These are phyloP conservation scores for Corythornis vintsioides DNA, from an alignment of 2,113 vertebrate genomes.

Conservation along the genomic window DNA sequence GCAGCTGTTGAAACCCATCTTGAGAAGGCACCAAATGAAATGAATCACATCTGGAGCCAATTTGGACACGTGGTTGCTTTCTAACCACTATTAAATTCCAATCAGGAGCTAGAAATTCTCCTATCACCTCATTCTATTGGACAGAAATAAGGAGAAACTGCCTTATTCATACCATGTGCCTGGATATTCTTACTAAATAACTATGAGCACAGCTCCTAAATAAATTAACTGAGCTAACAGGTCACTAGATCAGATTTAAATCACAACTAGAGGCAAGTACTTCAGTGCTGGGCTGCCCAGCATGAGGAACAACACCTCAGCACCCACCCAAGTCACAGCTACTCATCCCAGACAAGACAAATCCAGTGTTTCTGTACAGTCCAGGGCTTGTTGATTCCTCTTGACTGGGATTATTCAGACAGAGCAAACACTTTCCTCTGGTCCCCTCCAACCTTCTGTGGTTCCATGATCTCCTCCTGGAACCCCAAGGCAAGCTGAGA, in stretches of 20 bases:
- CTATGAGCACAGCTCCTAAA: slow-evolving; percentile 4
- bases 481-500: not conserved
- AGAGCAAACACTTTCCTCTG: not conserved
- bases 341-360: not conserved
- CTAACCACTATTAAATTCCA: slow-evolving; percentile 44
- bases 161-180: not conserved
- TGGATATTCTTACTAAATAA: not conserved
- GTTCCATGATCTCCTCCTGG: not conserved
- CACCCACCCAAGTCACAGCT: not conserved
- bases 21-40: slow-evolving; percentile 12
- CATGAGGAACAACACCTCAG: not conserved
- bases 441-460: no score
- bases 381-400: not conserved
- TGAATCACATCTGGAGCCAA: slow-evolving; percentile 2
- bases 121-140: not conserved
- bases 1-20: slow-evolving; percentile 30
- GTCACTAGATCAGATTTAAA: slow-evolving; percentile 18
- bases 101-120: not conserved
- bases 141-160: not conserved
- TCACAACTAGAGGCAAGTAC: not conserved
- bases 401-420: not conserved
- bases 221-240: not conserved
- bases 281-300: not conserved
- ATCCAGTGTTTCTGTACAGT: not conserved
- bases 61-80: not conserved